Base-by-base conservation (phyloP, 2,888 invertebrate genomes). In the Platycheirus rosarum region DNA sequence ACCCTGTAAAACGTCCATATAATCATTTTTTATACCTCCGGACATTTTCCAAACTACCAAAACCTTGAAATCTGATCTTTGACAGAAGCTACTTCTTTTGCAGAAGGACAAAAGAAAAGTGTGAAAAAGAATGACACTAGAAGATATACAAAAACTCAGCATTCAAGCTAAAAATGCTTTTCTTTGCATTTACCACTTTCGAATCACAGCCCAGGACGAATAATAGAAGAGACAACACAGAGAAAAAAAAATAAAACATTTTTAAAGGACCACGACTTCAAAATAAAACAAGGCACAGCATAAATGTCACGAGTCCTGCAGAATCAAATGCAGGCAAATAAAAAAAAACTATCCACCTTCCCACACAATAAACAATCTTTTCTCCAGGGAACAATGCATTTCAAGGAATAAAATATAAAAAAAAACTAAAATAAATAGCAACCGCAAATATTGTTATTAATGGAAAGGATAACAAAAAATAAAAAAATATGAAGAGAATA, bases 371-470 rank as follows among this genome's bases (percentile, higher is more conserved):
- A 48, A 35, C 63, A 63, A 57, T 63, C 57, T 44, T 42, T 65
- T 13, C 75, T 66, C 70, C 20, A 11, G 66, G 70, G 76, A 62
- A 80, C 80, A 76, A 80, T 80, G 80, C 70, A 71, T 62, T 71
- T 40, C 37, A 57, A 40, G 20, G 3, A 35, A 35, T 51, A 51
- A 8, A 26, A 29, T 29, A n/a, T n/a, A n/a, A n/a, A n/a, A 74
- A 78, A 53, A 9, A 9, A 23, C 32, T 46, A 69, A 69, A 66
- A 66, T 46, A 76, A 46, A 69, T 20, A 60, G 53, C 35, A 42
- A 76, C 80, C 66, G 80, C 80, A 76, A 76, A 80, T 80, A 80
- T 80, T 80, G 80, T 76, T 80, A 76, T 80, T 70, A 80, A 80
- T 71, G 62, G 62, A 49, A 71, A 66, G 76, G 66, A 80, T 76